Conservation (phyloP, 2,888 invertebrate species). For the Ommatoiulus sabulosus region DNA sequence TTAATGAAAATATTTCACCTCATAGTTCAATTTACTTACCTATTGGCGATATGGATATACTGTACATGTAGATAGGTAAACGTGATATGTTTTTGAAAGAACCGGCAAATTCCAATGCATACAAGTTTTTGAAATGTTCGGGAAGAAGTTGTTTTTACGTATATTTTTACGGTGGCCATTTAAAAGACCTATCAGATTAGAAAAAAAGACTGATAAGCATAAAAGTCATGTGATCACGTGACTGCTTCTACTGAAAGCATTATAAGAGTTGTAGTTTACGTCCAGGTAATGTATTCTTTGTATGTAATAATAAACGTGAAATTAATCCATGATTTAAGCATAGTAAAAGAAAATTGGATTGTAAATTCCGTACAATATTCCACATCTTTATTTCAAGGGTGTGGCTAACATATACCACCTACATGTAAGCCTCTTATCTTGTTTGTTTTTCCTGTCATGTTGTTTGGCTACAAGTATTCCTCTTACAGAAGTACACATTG, state of each 20-base stretch:
- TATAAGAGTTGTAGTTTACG: background rate
- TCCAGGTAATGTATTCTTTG: background rate
- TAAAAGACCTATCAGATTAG: background rate
- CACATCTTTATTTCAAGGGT: too few relatives aligned
- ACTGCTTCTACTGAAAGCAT: background rate
- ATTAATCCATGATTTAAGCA: background rate
- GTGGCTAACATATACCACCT: too few relatives aligned
- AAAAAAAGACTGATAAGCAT: background rate
- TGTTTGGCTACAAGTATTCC: background rate
- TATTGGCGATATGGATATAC: too few relatives aligned
- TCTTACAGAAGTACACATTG: background rate
- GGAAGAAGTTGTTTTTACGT: too few relatives aligned
- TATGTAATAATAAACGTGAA: background rate
- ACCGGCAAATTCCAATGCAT: too few relatives aligned
- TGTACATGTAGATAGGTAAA: too few relatives aligned
- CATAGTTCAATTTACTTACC: too few relatives aligned
- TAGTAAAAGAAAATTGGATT: background rate
- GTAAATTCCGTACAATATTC: background rate
- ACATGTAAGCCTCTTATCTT: background rate
- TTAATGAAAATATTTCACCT: too few relatives aligned
- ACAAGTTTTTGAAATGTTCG: too few relatives aligned
- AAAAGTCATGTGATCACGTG: background rate
- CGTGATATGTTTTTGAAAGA: too few relatives aligned
- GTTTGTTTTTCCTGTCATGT: background rate
- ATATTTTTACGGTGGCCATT: background rate